phyloP scores from a whole-genome alignment of 2,888 invertebrate genomes.

The Magallana nippona region DNA sequence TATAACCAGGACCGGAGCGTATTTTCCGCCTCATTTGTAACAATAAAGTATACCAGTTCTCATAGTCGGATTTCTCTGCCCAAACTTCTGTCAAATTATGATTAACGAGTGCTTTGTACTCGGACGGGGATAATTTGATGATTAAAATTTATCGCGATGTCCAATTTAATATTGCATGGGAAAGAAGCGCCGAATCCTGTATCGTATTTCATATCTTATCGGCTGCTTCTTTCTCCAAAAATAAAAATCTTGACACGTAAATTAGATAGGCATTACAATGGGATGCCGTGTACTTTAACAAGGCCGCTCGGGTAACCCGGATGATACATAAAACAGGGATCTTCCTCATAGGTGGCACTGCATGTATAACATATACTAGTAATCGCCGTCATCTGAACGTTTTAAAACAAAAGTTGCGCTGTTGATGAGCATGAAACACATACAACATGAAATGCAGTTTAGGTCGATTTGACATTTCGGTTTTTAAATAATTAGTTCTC shows the following conservation, averaged over 20 bases:
- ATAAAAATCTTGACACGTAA: constrained; percentile 27
- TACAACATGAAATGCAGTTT: too few relatives aligned
- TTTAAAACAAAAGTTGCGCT: too few relatives aligned
- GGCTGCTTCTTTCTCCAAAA: constrained; percentile 18
- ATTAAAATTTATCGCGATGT: constrained; percentile 37
- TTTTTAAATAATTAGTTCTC: too few relatives aligned
- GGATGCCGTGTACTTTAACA: constrained; percentile 18
- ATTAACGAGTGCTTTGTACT: constrained; percentile 34
- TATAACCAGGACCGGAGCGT: constrained; percentile 31
- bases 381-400: too few relatives aligned
- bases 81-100: constrained; percentile 46
- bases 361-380: too few relatives aligned
- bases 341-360: too few relatives aligned
- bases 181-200: constrained; percentile 15
- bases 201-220: constrained; percentile 36
- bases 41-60: constrained; percentile 32
- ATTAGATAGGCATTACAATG: constrained; percentile 17
- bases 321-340: background rate
- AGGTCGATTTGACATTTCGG: too few relatives aligned
- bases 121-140: constrained; percentile 41
- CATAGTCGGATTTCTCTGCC: constrained; percentile 24
- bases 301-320: background rate
- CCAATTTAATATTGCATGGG: constrained; percentile 43
- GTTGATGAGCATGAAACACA: too few relatives aligned
- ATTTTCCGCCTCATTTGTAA: constrained; percentile 44